Evolutionary conservation across 2,113 vertebrate genomes (phyloP), one percentile per base, ranked within the genome.

Genomic region (Heloderma charlesbogerti): DNA sequence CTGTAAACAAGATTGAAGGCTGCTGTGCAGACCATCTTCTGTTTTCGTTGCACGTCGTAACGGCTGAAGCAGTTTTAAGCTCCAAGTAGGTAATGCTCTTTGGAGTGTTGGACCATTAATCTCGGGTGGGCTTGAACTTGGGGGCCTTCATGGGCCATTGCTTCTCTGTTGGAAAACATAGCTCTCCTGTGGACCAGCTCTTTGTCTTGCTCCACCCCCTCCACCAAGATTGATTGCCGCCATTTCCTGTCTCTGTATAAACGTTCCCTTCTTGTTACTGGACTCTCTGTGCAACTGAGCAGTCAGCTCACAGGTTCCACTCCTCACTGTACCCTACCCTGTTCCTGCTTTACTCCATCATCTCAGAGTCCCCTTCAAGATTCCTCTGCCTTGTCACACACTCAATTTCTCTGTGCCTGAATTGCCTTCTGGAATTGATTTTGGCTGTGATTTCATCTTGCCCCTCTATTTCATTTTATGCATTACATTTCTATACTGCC

Each of bases 201-300:
- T 69, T 43, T 92, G 29, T 75, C 34, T 72, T 83, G 77, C 67
- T 92, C 18, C 51, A 25, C 27, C 20, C 48, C 48, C 13, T 31
- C 1, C 34, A 34, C 22, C 16, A 13, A 34, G 51, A 84, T 37
- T 18, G 51, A 27, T 74, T 4, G 3, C 40, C 0, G 27, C 2
- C 4, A 12, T 85, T 84, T 77, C 72, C 25, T 48, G 6, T 66
- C 74, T 6, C 22, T 43, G 7, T 83, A 25, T 83, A 51, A 93
- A 63, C 29, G 3, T 83, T 69, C 43, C 6, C 43, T 92, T 82
- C 82, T 79, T 90, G 45, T 16, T 69, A 91, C 18, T 86, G 88
- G 84, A 1, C 20, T 48, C 4, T 20, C 63, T 31, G 2, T 54
- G 1, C 6, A 22, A n/a, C 48, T 27, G 69, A 37, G 20, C 45